These are phyloP conservation scores for Callionymus lyra DNA, from an alignment of 2,113 vertebrate species.

Conservation along the genomic window DNA sequence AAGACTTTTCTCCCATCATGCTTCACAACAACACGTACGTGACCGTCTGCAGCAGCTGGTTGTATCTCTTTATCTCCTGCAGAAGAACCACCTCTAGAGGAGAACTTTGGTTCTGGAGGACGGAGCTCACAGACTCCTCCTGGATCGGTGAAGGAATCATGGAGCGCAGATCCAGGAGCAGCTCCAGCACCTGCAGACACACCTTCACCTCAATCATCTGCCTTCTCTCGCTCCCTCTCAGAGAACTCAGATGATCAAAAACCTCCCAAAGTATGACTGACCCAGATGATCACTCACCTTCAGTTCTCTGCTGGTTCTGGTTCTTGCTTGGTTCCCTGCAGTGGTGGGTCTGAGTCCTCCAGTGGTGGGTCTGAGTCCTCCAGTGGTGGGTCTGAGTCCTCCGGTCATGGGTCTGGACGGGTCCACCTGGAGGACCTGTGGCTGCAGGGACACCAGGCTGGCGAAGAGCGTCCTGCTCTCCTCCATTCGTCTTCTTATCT, in stretches of 20 bases:
- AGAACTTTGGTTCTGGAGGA: conserved; percentile 68
- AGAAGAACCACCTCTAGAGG: conserved; percentile 79
- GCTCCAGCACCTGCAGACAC: conserved; percentile 71
- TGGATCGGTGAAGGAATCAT: conserved; percentile 73
- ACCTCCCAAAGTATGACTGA: too few species aligned
- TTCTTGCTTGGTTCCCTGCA: conserved; percentile 18
- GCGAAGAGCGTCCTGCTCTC: conserved; percentile 77
- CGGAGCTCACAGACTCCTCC: conserved; percentile 61
- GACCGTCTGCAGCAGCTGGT: conserved; percentile 72
- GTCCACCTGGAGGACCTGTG: conserved; percentile 56
- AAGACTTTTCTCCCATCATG: too few species aligned
- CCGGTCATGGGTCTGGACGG: too few species aligned
- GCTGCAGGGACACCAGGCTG: conserved; percentile 81
- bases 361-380: conserved; percentile 23
- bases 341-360: conserved; percentile 23
- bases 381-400: conserved; percentile 29
- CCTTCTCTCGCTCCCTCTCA: too few species aligned
- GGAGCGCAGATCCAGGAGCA: conserved; percentile 67
- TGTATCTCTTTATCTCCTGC: conserved; percentile 88
- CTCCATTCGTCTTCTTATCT: conserved; percentile 77
- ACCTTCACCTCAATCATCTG: not conserved
- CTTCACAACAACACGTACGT: conserved; percentile 32
- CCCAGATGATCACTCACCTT: conserved; percentile 55
- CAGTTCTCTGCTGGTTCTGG: conserved; percentile 66
- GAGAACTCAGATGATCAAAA: not conserved